These are phyloP conservation scores for Nannobrachium achirus DNA, from an alignment of 2,113 vertebrate species.

Conservation along the genomic window DNA sequence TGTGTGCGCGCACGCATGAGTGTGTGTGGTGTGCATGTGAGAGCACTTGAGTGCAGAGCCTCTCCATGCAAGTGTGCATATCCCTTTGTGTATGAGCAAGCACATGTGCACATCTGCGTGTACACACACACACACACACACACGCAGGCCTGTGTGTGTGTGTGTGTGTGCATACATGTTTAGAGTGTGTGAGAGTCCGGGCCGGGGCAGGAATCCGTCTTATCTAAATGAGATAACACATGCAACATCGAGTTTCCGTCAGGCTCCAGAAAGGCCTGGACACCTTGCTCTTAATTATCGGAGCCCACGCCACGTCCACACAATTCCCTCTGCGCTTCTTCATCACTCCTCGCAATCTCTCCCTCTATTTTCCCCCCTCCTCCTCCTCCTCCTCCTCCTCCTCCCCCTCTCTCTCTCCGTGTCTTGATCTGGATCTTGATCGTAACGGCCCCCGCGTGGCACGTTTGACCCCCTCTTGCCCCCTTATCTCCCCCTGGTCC, in stretches of 20 bases:
- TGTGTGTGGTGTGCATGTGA: not conserved
- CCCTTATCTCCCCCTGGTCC: constrained; percentile 43
- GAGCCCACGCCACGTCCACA: constrained; percentile 43
- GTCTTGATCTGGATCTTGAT: constrained; percentile 61
- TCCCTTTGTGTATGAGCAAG: no score
- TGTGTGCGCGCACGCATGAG: not conserved
- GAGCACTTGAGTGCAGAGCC: not conserved
- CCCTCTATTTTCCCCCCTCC: not conserved
- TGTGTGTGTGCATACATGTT: not conserved
- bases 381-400: not conserved
- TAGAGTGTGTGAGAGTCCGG: not conserved
- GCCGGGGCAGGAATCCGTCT: constrained; percentile 19
- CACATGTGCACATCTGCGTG: not conserved
- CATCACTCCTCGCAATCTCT: not conserved
- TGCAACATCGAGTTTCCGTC: constrained; percentile 45
- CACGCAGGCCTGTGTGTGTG: not conserved
- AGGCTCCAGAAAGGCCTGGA: constrained; percentile 40
- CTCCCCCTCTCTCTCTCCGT: constrained; percentile 7
- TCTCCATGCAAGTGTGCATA: no score
- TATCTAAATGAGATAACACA: constrained; percentile 59
- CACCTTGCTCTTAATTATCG: constrained; percentile 59
- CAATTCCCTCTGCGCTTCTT: constrained; percentile 35
- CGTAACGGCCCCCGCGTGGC: constrained; percentile 44
- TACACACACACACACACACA: not conserved
- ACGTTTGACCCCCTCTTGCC: constrained; percentile 55